Conservation (phyloP, 2,888 invertebrate genomes). For the Hetaerina titia region DNA sequence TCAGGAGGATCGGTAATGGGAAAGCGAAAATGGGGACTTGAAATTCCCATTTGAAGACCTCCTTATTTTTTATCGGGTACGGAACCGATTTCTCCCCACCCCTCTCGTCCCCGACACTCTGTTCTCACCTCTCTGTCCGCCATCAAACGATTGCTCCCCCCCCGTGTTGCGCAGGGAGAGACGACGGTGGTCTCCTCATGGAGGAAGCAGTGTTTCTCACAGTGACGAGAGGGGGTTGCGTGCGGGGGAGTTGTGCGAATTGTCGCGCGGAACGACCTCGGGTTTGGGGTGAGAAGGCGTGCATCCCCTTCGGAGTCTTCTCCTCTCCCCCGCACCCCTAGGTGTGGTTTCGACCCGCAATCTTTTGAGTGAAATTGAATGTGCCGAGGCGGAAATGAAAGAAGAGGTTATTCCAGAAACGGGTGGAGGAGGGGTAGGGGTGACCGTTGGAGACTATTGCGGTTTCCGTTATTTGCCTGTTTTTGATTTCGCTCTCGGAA, state of each 20-base stretch:
- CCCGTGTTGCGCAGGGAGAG: too few relatives aligned
- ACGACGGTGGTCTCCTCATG: too few relatives aligned
- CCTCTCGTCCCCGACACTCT: too few relatives aligned
- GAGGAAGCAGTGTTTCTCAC: neutral
- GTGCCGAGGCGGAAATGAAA: neutral
- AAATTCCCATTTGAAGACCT: too few relatives aligned
- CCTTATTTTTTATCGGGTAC: too few relatives aligned
- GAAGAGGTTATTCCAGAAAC: neutral
- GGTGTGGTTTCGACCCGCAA: neutral
- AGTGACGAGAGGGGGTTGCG: neutral
- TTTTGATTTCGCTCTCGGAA: neutral
- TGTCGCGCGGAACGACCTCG: neutral
- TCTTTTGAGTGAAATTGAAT: conserved; percentile 17
- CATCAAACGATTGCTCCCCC: too few relatives aligned
- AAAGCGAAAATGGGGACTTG: too few relatives aligned
- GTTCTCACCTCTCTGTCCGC: too few relatives aligned
- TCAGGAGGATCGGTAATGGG: too few relatives aligned
- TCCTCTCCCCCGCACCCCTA: neutral
- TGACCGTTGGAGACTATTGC: neutral
- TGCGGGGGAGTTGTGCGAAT: neutral
- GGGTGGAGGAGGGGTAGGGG: neutral
- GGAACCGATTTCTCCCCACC: too few relatives aligned
- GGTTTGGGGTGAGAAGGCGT: too few relatives aligned
- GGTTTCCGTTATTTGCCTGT: neutral
- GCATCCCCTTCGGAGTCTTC: neutral